Evolutionary conservation across 2,113 vertebrate species (phyloP), one percentile per base, ranked within the genome.

Genomic region (Pterocles gutturalis): DNA sequence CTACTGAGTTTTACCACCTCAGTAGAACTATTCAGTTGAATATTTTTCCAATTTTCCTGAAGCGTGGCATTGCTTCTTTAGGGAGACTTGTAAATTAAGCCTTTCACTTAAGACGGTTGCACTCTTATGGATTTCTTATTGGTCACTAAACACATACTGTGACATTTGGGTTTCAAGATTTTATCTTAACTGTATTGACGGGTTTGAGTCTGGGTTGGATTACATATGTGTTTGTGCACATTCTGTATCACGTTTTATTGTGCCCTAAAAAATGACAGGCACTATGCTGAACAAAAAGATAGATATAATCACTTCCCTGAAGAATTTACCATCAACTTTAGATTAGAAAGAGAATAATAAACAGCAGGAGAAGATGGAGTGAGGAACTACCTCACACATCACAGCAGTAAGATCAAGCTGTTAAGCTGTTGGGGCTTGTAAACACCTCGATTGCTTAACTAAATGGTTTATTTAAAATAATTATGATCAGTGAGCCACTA

Each of bases 401-500:
- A 67, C 48, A 76, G 86, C 72, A 92, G 72, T 87, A 89, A 87
- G 85, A 87, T 91, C 86, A 93, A 91, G 86, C 95, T 89, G 92
- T 96, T 95, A 96, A 95, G 46, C 83, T 97, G 80, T 57, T 95
- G 70, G 87, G 76, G 94, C 90, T 95, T 95, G 83, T 97, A 96
- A 97, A 97, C 91, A 94, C 91, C 83, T 91, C 19, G 0, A 92
- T 36, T 89, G 70, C 90, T 95, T 89, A 82, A 95, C 87, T 92
- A 93, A 95, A 96, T 84, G 49, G 83, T 95, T 95, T 97, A 79
- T 95, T 95, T 97, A 89, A 97, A 97, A 96, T 95, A 95, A 89
- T 94, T 93, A 93, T 92, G 76, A 94, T 93, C 91, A 95, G 83
- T 69, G 86, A 97, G 72, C 34, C 57, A 84, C 45, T 95, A 93